Percentiles rank a stretch among this genome's conserved stretches.
Conservation (phyloP, 2,113 vertebrate genomes). For the Tragelaphus strepsiceros region DNA sequence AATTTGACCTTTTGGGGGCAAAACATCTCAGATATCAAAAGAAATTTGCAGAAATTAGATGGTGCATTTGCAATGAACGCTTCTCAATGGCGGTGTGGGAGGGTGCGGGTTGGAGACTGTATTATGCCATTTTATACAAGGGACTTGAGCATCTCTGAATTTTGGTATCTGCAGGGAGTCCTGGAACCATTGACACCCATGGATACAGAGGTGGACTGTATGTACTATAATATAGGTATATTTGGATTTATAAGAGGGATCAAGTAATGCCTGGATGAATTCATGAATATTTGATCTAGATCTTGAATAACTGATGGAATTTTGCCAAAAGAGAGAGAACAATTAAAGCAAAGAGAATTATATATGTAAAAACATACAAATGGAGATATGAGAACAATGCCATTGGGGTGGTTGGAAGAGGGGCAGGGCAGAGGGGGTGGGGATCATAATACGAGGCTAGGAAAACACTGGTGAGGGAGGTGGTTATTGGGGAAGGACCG, state of each 20-base stretch:
- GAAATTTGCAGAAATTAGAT: neutral
- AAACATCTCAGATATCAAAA: neutral
- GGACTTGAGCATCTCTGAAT: neutral
- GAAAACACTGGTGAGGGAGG: neutral
- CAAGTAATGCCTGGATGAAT: neutral
- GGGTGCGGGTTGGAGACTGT: neutral
- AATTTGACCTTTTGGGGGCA: neutral
- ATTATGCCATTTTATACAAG: neutral
- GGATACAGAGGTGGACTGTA: neutral
- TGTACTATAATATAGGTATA: neutral
- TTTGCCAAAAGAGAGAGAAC: neutral
- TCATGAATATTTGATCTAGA: neutral
- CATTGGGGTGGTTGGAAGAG: neutral
- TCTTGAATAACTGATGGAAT: neutral
- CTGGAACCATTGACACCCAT: neutral
- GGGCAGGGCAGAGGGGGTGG: accelerated
- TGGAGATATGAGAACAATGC: neutral
- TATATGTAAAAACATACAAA: neutral
- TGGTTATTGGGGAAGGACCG: neutral
- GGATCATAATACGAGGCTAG: neutral
- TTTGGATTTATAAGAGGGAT: neutral
- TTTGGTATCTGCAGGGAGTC: neutral
- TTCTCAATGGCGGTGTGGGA: neutral
- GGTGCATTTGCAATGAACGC: neutral
- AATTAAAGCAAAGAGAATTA: neutral